Evolutionary conservation across 1,140 invertebrate genomes (phyloP).

Genomic region (Ceratosolen fusciceps): DNA sequence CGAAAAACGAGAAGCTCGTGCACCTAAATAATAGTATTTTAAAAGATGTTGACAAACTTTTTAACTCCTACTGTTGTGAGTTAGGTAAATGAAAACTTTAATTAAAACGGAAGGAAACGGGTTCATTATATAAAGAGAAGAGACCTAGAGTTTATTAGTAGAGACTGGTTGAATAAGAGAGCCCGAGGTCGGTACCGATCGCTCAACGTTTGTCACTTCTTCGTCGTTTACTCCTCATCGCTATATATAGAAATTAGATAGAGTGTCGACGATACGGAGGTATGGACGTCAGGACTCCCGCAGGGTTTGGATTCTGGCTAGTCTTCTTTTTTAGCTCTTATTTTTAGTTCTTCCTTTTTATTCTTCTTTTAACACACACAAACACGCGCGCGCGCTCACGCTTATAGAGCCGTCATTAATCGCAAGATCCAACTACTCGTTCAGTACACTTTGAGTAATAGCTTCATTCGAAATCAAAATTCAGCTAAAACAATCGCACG

Average conservation of each 20-base stretch:
- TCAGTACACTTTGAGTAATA: background rate
- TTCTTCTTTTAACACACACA: too few species aligned
- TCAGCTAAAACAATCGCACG: background rate
- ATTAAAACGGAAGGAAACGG: background rate
- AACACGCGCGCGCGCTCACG: background rate
- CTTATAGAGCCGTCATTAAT: background rate
- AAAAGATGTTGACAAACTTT: background rate
- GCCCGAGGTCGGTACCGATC: background rate
- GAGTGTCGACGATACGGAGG: too few species aligned
- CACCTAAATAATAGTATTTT: background rate
- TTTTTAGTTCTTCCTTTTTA: too few species aligned
- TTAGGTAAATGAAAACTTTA: background rate
- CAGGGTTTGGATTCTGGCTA: background rate
- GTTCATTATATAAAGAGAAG: background rate
- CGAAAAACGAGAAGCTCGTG: too few species aligned
- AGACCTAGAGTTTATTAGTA: background rate
- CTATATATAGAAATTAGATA: background rate
- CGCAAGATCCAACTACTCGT: background rate
- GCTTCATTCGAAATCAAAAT: background rate
- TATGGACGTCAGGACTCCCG: constrained; percentile 20
- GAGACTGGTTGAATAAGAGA: background rate
- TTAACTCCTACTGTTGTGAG: too few species aligned
- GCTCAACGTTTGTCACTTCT: background rate
- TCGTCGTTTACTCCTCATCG: background rate
- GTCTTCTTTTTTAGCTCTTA: too few species aligned